Evolutionary conservation across 2,797 vertebrate genomes (phyloP), one percentile per base, ranked within the genome.

Genomic region (Poeciliopsis gracilis): DNA sequence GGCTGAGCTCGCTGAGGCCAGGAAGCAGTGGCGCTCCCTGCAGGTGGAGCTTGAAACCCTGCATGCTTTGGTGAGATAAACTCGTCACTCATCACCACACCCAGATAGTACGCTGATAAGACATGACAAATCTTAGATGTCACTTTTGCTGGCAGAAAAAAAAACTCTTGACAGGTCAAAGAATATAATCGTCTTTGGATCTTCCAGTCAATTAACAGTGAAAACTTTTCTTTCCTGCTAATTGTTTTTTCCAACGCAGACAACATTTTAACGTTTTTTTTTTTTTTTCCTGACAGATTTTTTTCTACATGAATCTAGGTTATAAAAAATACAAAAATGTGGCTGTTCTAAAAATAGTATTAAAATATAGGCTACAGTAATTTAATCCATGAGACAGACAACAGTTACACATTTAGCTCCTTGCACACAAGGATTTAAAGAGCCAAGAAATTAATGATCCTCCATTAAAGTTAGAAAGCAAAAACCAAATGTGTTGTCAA

Each of bases 11-110:
- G 93, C 94, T 0, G 97, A 98, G 88, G 98, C 97, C 15, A 93
- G 97, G 15, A 95, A 95, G 77, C 97, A 97, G 89, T 99, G 97
- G 97, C 95, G 97, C 81, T 94, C 94, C 30, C 96, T 99, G 84
- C 97, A 99, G 95, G 95, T 96, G 1, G 98, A 99, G 95, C 98
- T 98, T 0, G 97, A 97, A 83, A 97, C 97, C 43, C 95, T 99
- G 28, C 97, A 97, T 0, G 97, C 97, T 10, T 86, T 98, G 96
- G 98, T 99, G 90, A 95, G 96, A 79, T 78, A 82, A 69, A 12
- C 30, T 23, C 59, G n/a, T 67, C 20, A 47, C 10, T 7, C 9
- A 15, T 70, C 46, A 59, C 16, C 13, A 10, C 15, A 66, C 47
- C 59, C 66, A 5, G 53, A 0, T 23, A 41, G 46, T 25, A 43